Percentiles rank a stretch among this genome's conserved stretches.
phyloP scores from a whole-genome alignment of 2,797 vertebrate species.

The Myripristis jacobus region DNA sequence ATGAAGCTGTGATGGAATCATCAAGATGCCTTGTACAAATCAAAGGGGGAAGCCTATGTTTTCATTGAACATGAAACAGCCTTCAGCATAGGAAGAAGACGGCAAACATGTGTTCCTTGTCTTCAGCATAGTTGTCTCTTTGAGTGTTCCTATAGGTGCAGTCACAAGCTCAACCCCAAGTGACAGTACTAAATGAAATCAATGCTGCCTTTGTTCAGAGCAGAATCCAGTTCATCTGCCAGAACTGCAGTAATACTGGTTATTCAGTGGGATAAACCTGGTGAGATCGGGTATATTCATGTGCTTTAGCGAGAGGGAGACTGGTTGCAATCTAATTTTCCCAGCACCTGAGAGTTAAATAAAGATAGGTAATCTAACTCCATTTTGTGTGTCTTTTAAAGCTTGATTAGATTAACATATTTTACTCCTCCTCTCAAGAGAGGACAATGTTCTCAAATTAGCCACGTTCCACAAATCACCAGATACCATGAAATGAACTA shows the following conservation, averaged over 20 bases:
- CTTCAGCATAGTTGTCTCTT: constrained; percentile 19
- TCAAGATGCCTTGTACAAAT: constrained; percentile 55
- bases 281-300: constrained; percentile 10
- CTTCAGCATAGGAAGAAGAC: constrained; percentile 18
- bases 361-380: constrained; percentile 30
- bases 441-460: constrained; percentile 50
- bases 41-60: constrained; percentile 48
- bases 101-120: constrained; percentile 26
- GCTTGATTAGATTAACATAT: constrained; percentile 44
- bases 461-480: constrained; percentile 44
- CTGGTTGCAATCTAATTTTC: constrained; percentile 10
- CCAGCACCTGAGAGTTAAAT: constrained; percentile 19
- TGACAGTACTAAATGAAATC: constrained; percentile 42
- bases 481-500: constrained; percentile 54
- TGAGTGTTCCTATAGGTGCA: constrained; percentile 16
- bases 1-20: constrained; percentile 56
- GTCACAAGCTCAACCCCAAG: constrained; percentile 13
- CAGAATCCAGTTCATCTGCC: constrained; percentile 21
- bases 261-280: constrained; percentile 12
- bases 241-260: neutral
- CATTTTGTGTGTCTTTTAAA: constrained; percentile 39
- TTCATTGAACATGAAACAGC: constrained; percentile 49
- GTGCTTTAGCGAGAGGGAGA: neutral
- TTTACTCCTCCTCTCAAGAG: constrained; percentile 32
- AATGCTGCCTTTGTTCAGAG: constrained; percentile 32